Evolutionary conservation across 2,113 vertebrate species (phyloP), one percentile per base, ranked within the genome.

Genomic region (Bufo gargarizans): DNA sequence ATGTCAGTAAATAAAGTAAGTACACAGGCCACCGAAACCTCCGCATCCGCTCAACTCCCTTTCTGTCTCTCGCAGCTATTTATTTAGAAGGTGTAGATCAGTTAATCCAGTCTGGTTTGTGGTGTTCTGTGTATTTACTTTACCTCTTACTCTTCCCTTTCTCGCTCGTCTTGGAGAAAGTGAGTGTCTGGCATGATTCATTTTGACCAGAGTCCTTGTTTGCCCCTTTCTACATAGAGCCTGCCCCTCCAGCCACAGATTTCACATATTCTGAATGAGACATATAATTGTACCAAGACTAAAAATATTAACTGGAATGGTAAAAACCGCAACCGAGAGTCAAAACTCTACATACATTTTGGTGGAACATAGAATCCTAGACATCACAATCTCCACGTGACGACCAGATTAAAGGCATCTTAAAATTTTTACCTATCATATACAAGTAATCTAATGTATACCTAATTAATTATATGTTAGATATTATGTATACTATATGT

Each of bases 31-130:
- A 76, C 86, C 45, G 61, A 86, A 43, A 58, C 83, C 86, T 2
- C 72, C 58, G 67, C 20, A 82, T 14, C 76, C 87, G 67, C 87
- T 76, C 33, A 3, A 50, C 90, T 87, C 58, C 3, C 67, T 82
- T 88, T 88, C 87, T 88, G 74, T 85, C 58, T 83, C 63, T 53
- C 78, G 12, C 74, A 90, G 86, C 55, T 86, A 79, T 77, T 90
- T 90, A 69, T 6, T 79, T 8, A 61, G 63, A 69, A 45, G 50
- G 82, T 77, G 86, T 56, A 72, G 82, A 88, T 22, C 56, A 53
- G 84, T 77, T 76, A 81, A 82, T 87, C 82, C 78, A 49, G 77
- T 89, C 85, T 84, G 82, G 82, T 90, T 83, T 80, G 79, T 76
- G 65, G 76, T 77, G 72, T 67, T 79, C 19, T 4, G 69, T 89